Evolutionary conservation across 2,113 vertebrate species (phyloP), one percentile per base, ranked within the genome.

Genomic region (Bolborhynchus lineola): DNA sequence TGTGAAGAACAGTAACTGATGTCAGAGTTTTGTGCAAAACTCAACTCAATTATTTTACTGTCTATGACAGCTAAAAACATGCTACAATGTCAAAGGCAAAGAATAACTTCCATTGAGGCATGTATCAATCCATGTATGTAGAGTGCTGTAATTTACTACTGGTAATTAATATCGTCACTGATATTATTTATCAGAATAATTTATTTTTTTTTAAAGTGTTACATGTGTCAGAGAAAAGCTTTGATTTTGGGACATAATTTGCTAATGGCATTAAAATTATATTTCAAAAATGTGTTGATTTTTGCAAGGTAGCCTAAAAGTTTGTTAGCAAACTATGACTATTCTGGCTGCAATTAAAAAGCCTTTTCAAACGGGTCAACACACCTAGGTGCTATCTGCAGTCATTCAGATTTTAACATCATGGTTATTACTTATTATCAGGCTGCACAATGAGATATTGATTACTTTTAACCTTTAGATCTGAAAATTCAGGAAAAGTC

Each of bases 401-500:
- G 97, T 97, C 97, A 97, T 97, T 98, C 97, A 97, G 97, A 98
- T 98, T 98, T 98, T 97, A 98, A 96, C 97, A 97, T 97, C 97
- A 95, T 91, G 95, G 96, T 98, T 98, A 98, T 98, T 98, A 97
- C 97, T 98, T 98, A 98, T 98, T 97, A 98, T 97, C 96, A 98
- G 97, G 96, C 93, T 96, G 96, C 88, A 96, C 98, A 98, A 98
- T 98, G 98, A 98, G 97, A 96, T 98, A 98, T 98, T 98, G 98
- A 98, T 98, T 97, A 98, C 93, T 97, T 98, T 97, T 98, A 98
- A 98, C 98, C 98, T 98, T 98, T 98, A 98, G 95, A 97, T 96
- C 87, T 82, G 95, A 95, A 96, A 97, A 98, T 97, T 98, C 97
- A 97, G 91, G 88, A 97, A 98, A 98, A 98, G 98, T 96, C 84